These are phyloP conservation scores for Pantherophis vulpinus DNA, from an alignment of 2,797 vertebrate species.

Conservation along the genomic window DNA sequence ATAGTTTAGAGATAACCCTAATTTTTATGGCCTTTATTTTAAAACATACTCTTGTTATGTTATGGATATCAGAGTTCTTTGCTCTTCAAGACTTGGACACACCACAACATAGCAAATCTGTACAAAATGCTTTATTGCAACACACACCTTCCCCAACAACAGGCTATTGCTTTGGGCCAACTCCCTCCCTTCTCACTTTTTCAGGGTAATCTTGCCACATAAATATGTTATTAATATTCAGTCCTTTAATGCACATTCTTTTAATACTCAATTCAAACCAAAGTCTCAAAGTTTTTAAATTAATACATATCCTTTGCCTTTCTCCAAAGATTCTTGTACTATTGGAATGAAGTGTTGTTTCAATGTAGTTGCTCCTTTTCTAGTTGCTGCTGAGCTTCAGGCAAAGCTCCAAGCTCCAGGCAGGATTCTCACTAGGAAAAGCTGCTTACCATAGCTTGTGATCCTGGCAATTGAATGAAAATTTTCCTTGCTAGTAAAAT, in stretches of 20 bases:
- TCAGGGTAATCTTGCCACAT: not conserved
- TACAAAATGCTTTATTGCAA: not conserved
- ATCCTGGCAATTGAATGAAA: not conserved
- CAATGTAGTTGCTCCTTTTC: not conserved
- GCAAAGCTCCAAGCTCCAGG: not conserved
- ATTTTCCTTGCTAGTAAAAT: not conserved
- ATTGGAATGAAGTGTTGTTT: not conserved
- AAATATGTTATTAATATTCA: not conserved
- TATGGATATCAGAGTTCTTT: not conserved
- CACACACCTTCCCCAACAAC: not conserved
- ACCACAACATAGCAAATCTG: not conserved
- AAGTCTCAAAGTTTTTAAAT: not conserved
- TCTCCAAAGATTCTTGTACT: not conserved
- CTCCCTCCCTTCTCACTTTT: not conserved
- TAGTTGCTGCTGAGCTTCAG: not conserved
- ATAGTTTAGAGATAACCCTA: constrained; percentile 26
- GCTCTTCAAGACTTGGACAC: not conserved
- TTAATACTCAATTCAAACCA: not conserved
- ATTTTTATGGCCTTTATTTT: constrained; percentile 32
- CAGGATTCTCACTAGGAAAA: not conserved
- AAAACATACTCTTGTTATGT: not conserved
- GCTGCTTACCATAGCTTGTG: not conserved
- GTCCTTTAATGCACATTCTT: not conserved
- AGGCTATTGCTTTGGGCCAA: not conserved
- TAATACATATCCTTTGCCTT: not conserved